Percentiles rank a stretch among this genome's conserved stretches.
These are phyloP conservation scores for Pongo abelii DNA, from an alignment of 2,113 vertebrate species.

Conservation along the genomic window DNA sequence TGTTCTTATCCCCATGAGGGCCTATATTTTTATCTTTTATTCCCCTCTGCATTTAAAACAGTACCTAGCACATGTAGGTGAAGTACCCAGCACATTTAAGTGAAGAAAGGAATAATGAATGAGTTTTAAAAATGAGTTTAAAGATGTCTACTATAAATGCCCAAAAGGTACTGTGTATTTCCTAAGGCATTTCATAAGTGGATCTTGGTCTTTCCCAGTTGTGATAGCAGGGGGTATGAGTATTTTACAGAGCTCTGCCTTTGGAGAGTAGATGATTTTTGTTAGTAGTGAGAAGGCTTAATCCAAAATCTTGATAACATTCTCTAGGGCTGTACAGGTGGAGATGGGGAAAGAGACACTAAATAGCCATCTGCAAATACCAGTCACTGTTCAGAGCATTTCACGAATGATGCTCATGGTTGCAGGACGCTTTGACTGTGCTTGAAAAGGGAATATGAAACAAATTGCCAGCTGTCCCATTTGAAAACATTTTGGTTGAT, in stretches of 20 bases:
- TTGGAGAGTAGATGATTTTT: neutral
- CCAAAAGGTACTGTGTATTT: neutral
- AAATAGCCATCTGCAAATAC: neutral
- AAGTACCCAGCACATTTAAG: neutral
- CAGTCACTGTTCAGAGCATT: neutral
- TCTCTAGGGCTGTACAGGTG: neutral
- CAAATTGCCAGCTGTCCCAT: slow-evolving; percentile 52
- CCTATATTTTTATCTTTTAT: neutral
- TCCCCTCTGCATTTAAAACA: neutral
- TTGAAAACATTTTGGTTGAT: slow-evolving; percentile 38
- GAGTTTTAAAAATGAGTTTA: neutral
- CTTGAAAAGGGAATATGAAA: neutral
- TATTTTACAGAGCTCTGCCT: neutral
- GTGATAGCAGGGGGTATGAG: neutral
- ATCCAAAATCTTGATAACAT: neutral
- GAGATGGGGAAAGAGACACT: neutral
- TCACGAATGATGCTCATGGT: neutral
- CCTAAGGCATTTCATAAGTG: neutral
- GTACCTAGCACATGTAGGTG: neutral
- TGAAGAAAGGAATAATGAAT: neutral
- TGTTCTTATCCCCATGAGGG: neutral
- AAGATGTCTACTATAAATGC: neutral
- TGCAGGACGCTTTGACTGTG: neutral
- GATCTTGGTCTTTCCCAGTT: neutral
- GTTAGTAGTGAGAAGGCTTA: neutral